Conservation (phyloP, 2,888 invertebrate species). For the Caenorhabditis sinica region DNA sequence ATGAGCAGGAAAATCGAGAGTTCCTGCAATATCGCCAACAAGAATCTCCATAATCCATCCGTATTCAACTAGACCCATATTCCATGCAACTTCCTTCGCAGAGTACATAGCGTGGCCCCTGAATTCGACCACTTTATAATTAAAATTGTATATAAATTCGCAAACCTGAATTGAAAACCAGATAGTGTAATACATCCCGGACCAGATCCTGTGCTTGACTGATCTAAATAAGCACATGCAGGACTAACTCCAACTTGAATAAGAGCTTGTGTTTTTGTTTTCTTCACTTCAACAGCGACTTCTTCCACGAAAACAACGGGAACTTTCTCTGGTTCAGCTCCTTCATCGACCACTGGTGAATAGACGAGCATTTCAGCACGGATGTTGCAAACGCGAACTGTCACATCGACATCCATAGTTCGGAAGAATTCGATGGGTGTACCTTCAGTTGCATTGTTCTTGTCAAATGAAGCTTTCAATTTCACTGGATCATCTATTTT, state of each 20-base stretch:
- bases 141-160: background rate
- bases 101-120: slow-evolving; percentile 98
- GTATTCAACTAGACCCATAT: slow-evolving; percentile 96
- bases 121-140: background rate
- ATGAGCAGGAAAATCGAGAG: slow-evolving; percentile 87
- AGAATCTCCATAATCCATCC: slow-evolving; percentile 97
- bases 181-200: slow-evolving; percentile 87
- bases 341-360: slow-evolving; percentile 63
- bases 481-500: slow-evolving; percentile 40
- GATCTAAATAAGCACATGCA: slow-evolving; percentile 66
- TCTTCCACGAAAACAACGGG: slow-evolving; percentile 78
- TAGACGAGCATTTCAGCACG: slow-evolving; percentile 89
- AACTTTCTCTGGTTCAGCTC: slow-evolving; percentile 67
- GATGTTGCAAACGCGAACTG: slow-evolving; percentile 90
- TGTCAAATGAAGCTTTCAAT: slow-evolving; percentile 62
- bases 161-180: slow-evolving; percentile 86
- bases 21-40: slow-evolving; percentile 94
- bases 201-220: slow-evolving; percentile 62
- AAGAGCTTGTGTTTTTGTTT: slow-evolving; percentile 93
- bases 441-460: slow-evolving; percentile 39
- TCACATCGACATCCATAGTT: slow-evolving; percentile 75
- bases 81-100: slow-evolving; percentile 89
- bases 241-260: slow-evolving; percentile 87
- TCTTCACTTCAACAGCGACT: slow-evolving; percentile 97
- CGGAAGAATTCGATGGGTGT: slow-evolving; percentile 73